These are phyloP conservation scores for Myopa testacea DNA, from an alignment of 2,888 invertebrate species.

Conservation along the genomic window DNA sequence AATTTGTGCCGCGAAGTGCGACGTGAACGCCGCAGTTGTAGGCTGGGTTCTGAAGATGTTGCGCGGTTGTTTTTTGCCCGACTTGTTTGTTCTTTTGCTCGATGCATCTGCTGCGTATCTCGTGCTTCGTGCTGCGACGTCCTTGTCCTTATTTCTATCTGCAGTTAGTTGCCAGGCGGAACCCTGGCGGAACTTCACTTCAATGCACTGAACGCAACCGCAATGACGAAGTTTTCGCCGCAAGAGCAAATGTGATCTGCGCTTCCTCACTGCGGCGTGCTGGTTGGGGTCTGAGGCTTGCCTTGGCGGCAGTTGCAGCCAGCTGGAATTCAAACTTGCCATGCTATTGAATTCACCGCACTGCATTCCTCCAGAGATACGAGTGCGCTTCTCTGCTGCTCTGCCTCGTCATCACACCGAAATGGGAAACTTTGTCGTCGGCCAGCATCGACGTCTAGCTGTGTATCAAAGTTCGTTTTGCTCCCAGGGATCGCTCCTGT, in stretches of 20 bases:
- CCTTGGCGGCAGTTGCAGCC: not conserved
- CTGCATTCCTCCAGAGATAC: not conserved
- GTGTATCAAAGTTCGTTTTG: constrained; percentile 17
- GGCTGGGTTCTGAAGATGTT: not conserved
- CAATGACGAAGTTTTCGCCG: constrained; percentile 37
- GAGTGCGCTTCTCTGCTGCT: not conserved
- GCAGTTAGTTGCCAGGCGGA: not conserved
- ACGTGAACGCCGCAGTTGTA: not conserved
- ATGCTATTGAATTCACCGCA: constrained; percentile 31
- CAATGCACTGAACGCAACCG: constrained; percentile 32
- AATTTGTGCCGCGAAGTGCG: not conserved
- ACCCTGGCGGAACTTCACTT: constrained; percentile 23
- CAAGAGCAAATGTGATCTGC: constrained; percentile 36
- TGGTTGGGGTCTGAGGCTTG: constrained; percentile 9
- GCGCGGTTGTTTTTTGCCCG: not conserved
- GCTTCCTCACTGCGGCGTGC: constrained; percentile 19
- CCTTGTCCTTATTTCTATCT: constrained; percentile 33
- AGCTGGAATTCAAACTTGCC: not conserved
- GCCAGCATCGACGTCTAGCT: not conserved
- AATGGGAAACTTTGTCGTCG: constrained; percentile 23
- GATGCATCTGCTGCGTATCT: not conserved
- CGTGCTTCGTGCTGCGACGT: not conserved
- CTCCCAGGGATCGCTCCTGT: not conserved
- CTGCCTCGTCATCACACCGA: not conserved
- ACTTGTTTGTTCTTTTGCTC: not conserved